A percentile compares a stretch with the other conserved stretches of the same genome.
Evolutionary conservation across 2,888 invertebrate genomes (phyloP).

Genomic region (Metalampra italica): DNA sequence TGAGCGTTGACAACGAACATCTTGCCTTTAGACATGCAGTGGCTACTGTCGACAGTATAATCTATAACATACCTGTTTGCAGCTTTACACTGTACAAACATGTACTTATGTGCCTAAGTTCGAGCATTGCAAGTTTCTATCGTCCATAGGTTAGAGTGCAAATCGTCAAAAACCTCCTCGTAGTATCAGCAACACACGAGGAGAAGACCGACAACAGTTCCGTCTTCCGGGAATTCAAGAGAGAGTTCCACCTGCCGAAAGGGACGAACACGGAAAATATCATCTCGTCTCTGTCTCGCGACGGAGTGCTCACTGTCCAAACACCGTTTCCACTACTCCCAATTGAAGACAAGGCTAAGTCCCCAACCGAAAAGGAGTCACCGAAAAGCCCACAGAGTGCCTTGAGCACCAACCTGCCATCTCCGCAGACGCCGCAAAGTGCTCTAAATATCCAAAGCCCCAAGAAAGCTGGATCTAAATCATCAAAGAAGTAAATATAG

Average conservation of each 20-base stretch:
- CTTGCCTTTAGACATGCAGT: too few relatives aligned
- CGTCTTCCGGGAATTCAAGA: conserved; percentile 94
- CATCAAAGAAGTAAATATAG: background rate
- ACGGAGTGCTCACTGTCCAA: conserved; percentile 95
- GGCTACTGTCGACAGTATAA: too few relatives aligned
- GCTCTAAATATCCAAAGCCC: background rate
- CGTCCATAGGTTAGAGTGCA: conserved; percentile 38
- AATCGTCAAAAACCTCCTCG: conserved; percentile 37
- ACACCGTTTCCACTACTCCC: conserved; percentile 85
- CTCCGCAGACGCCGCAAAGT: background rate
- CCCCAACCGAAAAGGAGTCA: background rate
- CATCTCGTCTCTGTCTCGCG: conserved; percentile 92
- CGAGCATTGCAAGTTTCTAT: too few relatives aligned
- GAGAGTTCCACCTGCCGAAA: conserved; percentile 93
- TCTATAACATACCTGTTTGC: too few relatives aligned
- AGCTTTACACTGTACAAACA: too few relatives aligned
- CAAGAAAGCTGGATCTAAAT: background rate
- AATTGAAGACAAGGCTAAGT: background rate
- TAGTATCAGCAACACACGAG: conserved; percentile 95
- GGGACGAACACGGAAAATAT: conserved; percentile 93
- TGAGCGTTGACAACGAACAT: too few relatives aligned
- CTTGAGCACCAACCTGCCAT: background rate
- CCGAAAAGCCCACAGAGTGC: background rate
- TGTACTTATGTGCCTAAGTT: too few relatives aligned
- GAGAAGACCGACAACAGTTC: conserved; percentile 93